Percentiles rank a stretch among this genome's conserved stretches.
Evolutionary conservation across 2,113 vertebrate genomes (phyloP).

Genomic region (Tretioscincus oriximinensis): DNA sequence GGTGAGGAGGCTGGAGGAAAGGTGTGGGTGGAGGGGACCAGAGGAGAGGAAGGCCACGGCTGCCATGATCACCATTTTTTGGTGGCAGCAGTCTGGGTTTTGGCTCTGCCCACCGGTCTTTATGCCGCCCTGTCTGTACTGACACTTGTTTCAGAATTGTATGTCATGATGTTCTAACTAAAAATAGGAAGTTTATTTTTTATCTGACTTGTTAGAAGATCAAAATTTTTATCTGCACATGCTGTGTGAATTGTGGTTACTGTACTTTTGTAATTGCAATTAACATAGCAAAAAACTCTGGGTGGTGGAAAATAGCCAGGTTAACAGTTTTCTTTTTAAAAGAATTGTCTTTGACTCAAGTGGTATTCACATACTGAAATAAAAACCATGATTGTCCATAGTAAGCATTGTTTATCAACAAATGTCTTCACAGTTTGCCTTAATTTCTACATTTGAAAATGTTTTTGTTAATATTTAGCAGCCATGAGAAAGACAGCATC

Average conservation of each 20-base stretch:
- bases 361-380: neutral
- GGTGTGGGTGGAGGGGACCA: too few relatives aligned
- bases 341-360: neutral
- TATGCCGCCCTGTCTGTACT: too few relatives aligned
- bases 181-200: neutral
- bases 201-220: neutral
- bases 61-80: too few relatives aligned
- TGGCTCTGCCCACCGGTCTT: too few relatives aligned
- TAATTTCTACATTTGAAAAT: slow-evolving; percentile 8
- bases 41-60: too few relatives aligned
- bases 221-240: neutral
- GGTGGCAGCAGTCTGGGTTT: too few relatives aligned
- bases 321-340: slow-evolving; percentile 1
- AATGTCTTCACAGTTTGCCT: slow-evolving; percentile 41
- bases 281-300: neutral
- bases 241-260: neutral
- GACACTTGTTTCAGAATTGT: too few relatives aligned
- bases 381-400: slow-evolving; percentile 26
- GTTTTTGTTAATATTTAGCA: slow-evolving; percentile 23
- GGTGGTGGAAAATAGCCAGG: neutral
- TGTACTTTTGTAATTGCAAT: neutral
- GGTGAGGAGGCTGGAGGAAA: too few relatives aligned
- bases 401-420: slow-evolving; percentile 35
- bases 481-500: neutral
- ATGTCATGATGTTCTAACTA: neutral